phyloP scores from a whole-genome alignment of 2,113 vertebrate genomes.

The Cichladusa arquata region DNA sequence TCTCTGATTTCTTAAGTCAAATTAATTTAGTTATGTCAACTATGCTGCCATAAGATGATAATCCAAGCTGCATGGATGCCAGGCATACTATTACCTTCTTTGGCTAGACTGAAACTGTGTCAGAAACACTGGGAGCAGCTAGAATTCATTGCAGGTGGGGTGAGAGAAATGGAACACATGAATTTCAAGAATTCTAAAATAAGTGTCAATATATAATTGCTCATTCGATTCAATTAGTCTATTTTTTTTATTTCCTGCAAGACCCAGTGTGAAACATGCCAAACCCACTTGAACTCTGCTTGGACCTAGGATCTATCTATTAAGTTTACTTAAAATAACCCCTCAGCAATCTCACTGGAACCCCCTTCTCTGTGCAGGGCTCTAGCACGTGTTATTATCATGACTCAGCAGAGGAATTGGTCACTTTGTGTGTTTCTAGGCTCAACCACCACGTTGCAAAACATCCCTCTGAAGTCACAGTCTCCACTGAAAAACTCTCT shows the following conservation, averaged over 20 bases:
- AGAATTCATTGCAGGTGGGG: constrained; percentile 3
- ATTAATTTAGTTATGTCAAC: constrained; percentile 79
- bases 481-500: background rate
- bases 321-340: background rate
- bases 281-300: background rate
- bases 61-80: constrained; percentile 63
- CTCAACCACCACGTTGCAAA: background rate
- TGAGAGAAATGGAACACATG: background rate
- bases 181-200: background rate
- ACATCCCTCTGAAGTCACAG: background rate
- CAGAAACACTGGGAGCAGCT: background rate
- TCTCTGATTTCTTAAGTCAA: constrained; percentile 74
- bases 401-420: background rate
- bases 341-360: background rate
- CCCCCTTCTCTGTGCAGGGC: background rate
- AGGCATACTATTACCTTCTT: constrained; percentile 69
- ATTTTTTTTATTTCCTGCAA: background rate
- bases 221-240: rapidly evolving
- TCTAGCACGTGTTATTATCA: background rate
- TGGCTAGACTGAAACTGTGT: constrained; percentile 34
- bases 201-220: background rate
- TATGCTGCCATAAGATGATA: constrained; percentile 75
- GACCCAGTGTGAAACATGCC: background rate
- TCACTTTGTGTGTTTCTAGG: background rate
- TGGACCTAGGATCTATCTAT: background rate